Conservation (phyloP, 2,797 vertebrate species). For the Sebastes diaconus region DNA sequence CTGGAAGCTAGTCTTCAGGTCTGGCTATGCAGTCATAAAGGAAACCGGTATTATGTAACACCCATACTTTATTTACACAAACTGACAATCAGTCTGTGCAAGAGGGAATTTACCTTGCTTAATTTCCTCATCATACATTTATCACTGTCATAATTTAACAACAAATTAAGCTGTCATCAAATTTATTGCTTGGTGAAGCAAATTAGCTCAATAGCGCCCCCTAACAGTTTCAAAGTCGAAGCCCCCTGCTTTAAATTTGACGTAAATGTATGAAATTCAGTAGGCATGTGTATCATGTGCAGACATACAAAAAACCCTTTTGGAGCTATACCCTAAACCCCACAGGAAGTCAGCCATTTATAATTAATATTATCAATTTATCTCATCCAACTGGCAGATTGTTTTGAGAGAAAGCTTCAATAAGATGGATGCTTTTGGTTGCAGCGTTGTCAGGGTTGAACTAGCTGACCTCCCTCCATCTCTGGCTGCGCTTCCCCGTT, state of each 20-base stretch:
- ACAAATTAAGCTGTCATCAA: neutral
- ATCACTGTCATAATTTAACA: neutral
- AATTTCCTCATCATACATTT: neutral
- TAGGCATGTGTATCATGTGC: no score
- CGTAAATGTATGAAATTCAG: no score
- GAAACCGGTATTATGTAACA: slow-evolving; percentile 37
- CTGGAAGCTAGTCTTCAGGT: slow-evolving; percentile 28
- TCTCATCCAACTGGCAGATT: neutral
- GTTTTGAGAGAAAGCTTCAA: neutral
- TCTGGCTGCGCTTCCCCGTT: slow-evolving; percentile 19
- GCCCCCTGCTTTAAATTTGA: no score
- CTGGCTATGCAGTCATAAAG: slow-evolving; percentile 38
- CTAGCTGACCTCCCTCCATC: slow-evolving; percentile 41
- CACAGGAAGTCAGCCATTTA: no score
- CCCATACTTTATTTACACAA: neutral
- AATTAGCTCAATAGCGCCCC: no score
- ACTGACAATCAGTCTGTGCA: neutral
- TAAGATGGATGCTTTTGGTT: neutral
- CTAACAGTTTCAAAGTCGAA: no score
- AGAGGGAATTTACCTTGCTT: neutral
- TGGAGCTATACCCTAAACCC: no score
- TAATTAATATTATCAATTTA: no score
- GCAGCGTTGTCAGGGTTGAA: slow-evolving; percentile 28
- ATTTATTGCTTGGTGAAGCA: no score
- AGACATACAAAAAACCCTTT: no score